Evolutionary conservation across 2,113 vertebrate genomes (phyloP), one percentile per base, ranked within the genome.

Genomic region (Okapia johnstoni): DNA sequence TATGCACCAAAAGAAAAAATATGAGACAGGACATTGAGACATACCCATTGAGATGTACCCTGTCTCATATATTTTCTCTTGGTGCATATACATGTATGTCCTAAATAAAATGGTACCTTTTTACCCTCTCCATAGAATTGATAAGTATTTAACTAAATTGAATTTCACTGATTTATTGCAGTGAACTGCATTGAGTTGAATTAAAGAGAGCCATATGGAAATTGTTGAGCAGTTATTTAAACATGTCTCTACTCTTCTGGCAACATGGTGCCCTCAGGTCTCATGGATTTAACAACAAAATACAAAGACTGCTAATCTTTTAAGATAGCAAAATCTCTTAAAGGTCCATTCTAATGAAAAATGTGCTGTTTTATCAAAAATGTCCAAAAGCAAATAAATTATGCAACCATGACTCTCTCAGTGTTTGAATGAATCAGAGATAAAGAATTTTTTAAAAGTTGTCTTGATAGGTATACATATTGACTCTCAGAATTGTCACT

Each of bases 101-200:
- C 28, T 93, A 94, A 92, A 57, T 81, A 95, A 92, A 95, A 92
- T 15, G 33, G 8, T 85, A n/a, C 60, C 36, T 40, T 93, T 97
- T 50, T 79, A 52, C 55, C 21, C 77, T 6, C 30, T 84, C 54
- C 15, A 40, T 40, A 93, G 46, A 94, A 95, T 61, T 95, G 91
- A 93, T 97, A 85, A 91, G 36, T n/a, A 43, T 96, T 91, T 95
- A 96, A 96, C 96, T 93, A 83, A 94, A 95, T 86, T 85, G 83
- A 85, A 88, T 90, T 95, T 40, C 55, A 89, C 84, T 94, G 95
- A 97, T 95, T 96, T 88, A 97, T 94, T 96, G 40, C 85, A 95
- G 76, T 88, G 81, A 92, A 93, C 28, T 40, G 81, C 93, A 94
- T 7, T 93, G 93, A 98, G 55, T 2, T 97, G 90, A 95, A 95